These are phyloP conservation scores for Lophius piscatorius DNA, from an alignment of 2,113 vertebrate genomes.

Conservation along the genomic window DNA sequence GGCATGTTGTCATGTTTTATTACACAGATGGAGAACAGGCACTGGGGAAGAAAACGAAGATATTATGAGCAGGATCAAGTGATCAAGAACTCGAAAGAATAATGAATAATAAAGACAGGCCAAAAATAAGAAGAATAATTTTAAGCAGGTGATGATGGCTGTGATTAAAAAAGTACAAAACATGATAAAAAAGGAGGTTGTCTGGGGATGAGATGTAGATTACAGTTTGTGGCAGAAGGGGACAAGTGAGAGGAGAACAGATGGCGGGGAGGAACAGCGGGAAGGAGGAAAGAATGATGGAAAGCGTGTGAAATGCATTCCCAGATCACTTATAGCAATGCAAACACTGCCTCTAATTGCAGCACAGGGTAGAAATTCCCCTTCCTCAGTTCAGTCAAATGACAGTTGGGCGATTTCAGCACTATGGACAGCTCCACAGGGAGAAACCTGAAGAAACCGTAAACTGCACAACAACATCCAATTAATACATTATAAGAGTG, in stretches of 20 bases:
- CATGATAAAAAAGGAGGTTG: too few relatives aligned
- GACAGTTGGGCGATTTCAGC: slow-evolving; percentile 26
- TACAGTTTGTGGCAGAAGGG: slow-evolving; percentile 24
- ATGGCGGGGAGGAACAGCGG: slow-evolving; percentile 36
- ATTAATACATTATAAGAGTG: not conserved
- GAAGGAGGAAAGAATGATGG: slow-evolving; percentile 19
- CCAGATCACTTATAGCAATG: slow-evolving; percentile 35
- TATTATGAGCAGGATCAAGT: not conserved
- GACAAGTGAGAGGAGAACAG: slow-evolving; percentile 44
- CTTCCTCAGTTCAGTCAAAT: not conserved
- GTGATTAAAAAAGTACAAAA: too few relatives aligned
- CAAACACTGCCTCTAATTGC: slow-evolving; percentile 1
- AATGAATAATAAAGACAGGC: not conserved
- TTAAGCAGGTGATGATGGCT: too few relatives aligned
- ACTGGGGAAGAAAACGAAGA: not conserved
- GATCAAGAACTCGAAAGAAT: not conserved
- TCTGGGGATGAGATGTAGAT: slow-evolving; percentile 34
- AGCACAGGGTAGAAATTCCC: not conserved
- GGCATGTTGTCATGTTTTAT: not conserved
- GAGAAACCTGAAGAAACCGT: not conserved
- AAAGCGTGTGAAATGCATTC: slow-evolving; percentile 32
- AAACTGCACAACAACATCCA: not conserved
- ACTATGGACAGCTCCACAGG: slow-evolving; percentile 32
- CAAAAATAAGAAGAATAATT: not conserved
- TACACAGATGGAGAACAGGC: not conserved